Conservation (phyloP, 2,888 invertebrate species). For the Catocala sponsa region DNA sequence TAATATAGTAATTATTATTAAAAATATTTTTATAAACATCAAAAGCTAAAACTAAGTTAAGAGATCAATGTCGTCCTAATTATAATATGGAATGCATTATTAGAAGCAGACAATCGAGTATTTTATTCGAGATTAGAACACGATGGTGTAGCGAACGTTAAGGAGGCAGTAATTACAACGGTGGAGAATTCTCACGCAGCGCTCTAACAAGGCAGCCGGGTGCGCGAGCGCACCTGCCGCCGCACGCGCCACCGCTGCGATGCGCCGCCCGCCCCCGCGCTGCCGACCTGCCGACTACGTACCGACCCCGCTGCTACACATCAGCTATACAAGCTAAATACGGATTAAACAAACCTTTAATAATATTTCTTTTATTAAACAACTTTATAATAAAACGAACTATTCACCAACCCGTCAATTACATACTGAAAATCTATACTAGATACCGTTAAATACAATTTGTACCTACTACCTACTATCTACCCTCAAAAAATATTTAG, state of each 20-base stretch:
- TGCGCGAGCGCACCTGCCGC: slow-evolving; percentile 79
- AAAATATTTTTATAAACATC: no score
- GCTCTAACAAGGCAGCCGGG: slow-evolving; percentile 74
- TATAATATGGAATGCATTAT: not conserved
- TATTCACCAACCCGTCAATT: no score
- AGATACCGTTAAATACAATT: no score
- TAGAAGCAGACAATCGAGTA: not conserved
- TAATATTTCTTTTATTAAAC: no score
- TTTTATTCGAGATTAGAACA: slow-evolving; percentile 30
- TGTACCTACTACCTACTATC: not conserved
- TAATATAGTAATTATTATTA: no score
- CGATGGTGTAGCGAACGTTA: slow-evolving; percentile 57
- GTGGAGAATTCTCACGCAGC: slow-evolving; percentile 70
- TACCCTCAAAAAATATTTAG: slow-evolving; percentile 24
- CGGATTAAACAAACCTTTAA: no score
- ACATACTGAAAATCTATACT: no score
- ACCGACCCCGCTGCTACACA: slow-evolving; percentile 15
- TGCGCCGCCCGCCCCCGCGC: slow-evolving; percentile 52
- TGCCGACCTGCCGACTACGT: slow-evolving; percentile 16
- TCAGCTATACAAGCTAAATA: not conserved
- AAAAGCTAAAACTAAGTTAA: no score
- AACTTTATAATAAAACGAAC: no score
- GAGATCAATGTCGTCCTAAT: no score
- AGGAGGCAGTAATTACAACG: slow-evolving; percentile 72
- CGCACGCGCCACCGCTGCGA: slow-evolving; percentile 56